A percentile compares a stretch with the other conserved stretches of the same genome.
Evolutionary conservation across 2,113 vertebrate species (phyloP).

Genomic region (Lates calcarifer): DNA sequence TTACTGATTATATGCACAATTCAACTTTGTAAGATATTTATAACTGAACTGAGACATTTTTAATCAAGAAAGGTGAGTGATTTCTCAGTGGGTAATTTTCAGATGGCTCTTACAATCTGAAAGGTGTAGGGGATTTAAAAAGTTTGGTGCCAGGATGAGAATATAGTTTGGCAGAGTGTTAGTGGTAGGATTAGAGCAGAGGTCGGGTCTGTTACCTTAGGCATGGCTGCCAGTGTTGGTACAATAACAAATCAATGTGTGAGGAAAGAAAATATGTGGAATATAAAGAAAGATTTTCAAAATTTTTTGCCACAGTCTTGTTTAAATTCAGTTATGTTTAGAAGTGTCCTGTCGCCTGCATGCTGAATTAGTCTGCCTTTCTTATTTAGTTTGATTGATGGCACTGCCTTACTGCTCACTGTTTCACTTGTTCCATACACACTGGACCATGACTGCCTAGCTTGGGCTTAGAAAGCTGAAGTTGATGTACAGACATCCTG

Average conservation of each 20-base stretch:
- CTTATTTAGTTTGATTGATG: slow-evolving; percentile 70
- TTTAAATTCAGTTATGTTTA: slow-evolving; percentile 10
- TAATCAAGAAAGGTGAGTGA: background rate
- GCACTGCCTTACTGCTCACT: slow-evolving; percentile 40
- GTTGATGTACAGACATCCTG: slow-evolving; percentile 45
- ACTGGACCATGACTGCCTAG: slow-evolving; percentile 45
- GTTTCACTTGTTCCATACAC: slow-evolving; percentile 42
- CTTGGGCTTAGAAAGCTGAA: slow-evolving; percentile 36
- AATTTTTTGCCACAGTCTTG: background rate
- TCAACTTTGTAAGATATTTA: background rate
- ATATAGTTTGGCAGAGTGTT: slow-evolving; percentile 22
- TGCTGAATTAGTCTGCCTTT: slow-evolving; percentile 40
- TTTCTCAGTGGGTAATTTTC: background rate
- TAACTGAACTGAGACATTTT: no score
- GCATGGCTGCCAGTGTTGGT: background rate
- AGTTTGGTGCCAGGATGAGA: slow-evolving; percentile 9
- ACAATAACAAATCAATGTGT: background rate
- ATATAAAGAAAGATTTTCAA: background rate
- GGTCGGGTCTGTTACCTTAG: background rate
- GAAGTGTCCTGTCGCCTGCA: slow-evolving; percentile 29
- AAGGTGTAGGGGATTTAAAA: slow-evolving; percentile 12
- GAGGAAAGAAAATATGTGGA: slow-evolving; percentile 10
- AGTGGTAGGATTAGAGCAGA: slow-evolving; percentile 35
- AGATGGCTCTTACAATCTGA: background rate
- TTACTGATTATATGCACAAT: background rate